Base-by-base conservation (phyloP, 2,888 invertebrate species). In the Epistrophe eligans region DNA sequence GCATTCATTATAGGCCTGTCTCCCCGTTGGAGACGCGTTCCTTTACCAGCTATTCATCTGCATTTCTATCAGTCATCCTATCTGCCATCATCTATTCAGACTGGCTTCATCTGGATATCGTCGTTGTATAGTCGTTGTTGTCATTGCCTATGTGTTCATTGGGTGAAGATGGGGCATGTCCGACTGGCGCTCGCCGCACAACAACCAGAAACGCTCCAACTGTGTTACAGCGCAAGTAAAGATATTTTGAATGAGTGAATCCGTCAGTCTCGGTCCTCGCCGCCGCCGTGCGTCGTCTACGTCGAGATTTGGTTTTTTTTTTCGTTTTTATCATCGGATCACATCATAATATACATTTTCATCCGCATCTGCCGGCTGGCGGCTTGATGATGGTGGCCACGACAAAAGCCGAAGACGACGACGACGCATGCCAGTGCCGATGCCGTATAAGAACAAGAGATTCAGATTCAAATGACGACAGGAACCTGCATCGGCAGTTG, bases 1-100 rank as follows among this genome's bases (percentile, higher is more conserved):
- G 79, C 87, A 87, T 79, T 87, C 87, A 83, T 87, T 87, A 83
- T 66, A 83, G 79, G 79, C 83, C 79, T 87, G 87, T 87, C 70
- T 70, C 60, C 71, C 24, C 15, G 79, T 58, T 76, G 66, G 79
- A 74, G 76, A 79, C 79, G 79, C 76, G 64, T 72, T 79, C 66
- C 45, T 77, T 28, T 52, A 32, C 66, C n/a, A 77, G 79, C 82
- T 79, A 79, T 87, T 83, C 87, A 87, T 87, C 87, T 76, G 83
- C 74, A 87, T 83, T 87, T 76, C 83, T 79, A 83, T 87, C 87
- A 76, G 83, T 83, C 83, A 79, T 82, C 74, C 79, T 82, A 87
- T 87, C 83, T 83, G 58, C 71, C 74, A 87, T 87, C 87, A 87
- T 82, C 87, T 87, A 79, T 74, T 87, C 82, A 87, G 55, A 71